phyloP scores from a whole-genome alignment of 2,113 vertebrate genomes.

The Tyrannus savana region DNA sequence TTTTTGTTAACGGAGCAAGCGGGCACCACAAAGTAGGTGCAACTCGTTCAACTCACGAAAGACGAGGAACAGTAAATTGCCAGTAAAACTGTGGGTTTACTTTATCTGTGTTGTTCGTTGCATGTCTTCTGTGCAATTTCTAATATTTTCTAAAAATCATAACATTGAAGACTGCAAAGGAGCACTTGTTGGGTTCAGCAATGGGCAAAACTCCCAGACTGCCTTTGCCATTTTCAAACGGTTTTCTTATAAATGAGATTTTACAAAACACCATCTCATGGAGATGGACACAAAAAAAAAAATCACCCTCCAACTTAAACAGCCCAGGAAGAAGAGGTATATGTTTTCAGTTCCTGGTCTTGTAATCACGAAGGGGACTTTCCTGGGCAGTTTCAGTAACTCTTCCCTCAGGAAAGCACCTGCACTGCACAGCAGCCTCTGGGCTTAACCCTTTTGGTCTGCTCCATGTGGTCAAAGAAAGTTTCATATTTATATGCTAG shows the following conservation, averaged over 20 bases:
- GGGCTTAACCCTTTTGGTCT: neutral
- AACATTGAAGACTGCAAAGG: neutral
- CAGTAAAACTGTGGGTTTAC: neutral
- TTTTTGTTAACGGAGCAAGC: neutral
- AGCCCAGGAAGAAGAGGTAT: neutral
- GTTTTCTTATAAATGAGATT: neutral
- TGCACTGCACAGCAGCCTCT: neutral
- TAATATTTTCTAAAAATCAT: neutral
- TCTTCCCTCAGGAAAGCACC: neutral
- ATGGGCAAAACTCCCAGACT: neutral
- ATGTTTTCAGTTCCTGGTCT: neutral
- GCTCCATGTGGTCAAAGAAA: neutral
- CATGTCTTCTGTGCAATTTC: neutral
- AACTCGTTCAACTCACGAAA: rapidly evolving
- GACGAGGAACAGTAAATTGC: neutral
- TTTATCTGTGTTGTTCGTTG: neutral
- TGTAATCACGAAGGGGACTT: neutral
- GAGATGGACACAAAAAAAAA: rapidly evolving
- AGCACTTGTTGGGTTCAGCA: neutral
- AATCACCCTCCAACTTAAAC: neutral
- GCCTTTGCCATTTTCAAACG: neutral
- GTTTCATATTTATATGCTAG: neutral
- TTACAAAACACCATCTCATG: neutral
- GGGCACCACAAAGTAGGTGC: neutral
- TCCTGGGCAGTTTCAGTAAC: neutral